Evolutionary conservation across 2,888 invertebrate genomes (phyloP).

Genomic region (Merodon equestris): DNA sequence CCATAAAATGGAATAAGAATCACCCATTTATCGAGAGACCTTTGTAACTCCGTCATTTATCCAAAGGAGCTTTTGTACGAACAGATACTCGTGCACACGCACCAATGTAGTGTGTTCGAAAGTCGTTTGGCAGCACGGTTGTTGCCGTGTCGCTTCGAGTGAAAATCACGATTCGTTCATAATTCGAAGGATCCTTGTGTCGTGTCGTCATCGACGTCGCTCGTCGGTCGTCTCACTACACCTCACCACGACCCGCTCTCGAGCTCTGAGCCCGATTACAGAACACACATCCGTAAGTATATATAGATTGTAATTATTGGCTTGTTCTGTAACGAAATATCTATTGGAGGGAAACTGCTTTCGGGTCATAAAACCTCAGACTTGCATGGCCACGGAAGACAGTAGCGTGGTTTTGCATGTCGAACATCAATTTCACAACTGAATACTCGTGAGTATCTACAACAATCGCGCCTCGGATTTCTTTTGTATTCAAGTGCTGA

Average conservation of each 20-base stretch:
- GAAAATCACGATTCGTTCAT: slow-evolving; percentile 64
- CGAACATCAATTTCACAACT: slow-evolving; percentile 58
- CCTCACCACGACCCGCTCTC: slow-evolving; percentile 9
- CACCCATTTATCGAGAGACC: slow-evolving; percentile 43
- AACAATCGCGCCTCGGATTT: slow-evolving; percentile 58
- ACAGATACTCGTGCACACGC: too few relatives aligned
- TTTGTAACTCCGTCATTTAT: slow-evolving; percentile 28
- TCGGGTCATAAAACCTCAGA: slow-evolving; percentile 35
- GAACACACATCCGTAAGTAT: not conserved
- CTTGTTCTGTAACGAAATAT: slow-evolving; percentile 46
- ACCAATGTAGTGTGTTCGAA: too few relatives aligned
- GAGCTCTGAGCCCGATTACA: slow-evolving; percentile 32
- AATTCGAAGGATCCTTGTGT: slow-evolving; percentile 41
- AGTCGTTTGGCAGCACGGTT: too few relatives aligned
- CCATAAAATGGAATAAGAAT: slow-evolving; percentile 66
- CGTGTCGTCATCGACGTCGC: too few relatives aligned
- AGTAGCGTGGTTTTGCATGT: slow-evolving; percentile 49
- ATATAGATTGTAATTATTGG: slow-evolving; percentile 47
- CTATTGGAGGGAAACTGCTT: slow-evolving; percentile 47
- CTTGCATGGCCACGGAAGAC: slow-evolving; percentile 24
- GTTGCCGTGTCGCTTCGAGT: slow-evolving; percentile 1
- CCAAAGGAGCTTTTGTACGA: slow-evolving; percentile 20
- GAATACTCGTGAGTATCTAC: slow-evolving; percentile 42
- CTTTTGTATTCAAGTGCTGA: slow-evolving; percentile 43
- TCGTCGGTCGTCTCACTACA: too few relatives aligned